Evolutionary conservation across 2,113 vertebrate genomes (phyloP), one percentile per base, ranked within the genome.

Genomic region (Bungarus multicinctus): DNA sequence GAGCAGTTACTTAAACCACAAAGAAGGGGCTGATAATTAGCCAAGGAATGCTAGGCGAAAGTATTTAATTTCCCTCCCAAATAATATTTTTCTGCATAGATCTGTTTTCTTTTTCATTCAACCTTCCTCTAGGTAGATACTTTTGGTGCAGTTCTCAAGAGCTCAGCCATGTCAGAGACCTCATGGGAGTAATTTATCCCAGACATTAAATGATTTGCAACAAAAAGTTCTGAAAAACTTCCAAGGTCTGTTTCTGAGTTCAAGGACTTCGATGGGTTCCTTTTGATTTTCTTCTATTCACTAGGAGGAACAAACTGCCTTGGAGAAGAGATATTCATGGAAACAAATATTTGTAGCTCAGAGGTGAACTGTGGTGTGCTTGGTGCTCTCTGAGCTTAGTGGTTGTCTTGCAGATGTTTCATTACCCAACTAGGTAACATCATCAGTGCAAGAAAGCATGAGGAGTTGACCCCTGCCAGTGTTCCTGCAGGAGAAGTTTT

Each of bases 1-100:
- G 97, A 99, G 98, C 97, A 98, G 98, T 99, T 98, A 98, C 98
- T 99, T 98, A 97, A 98, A 97, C 97, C 95, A 89, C 98, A 98
- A 97, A 97, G 97, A 98, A 97, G 95, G 18, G 96, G 97, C 97
- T 98, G 97, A 96, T 98, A 99, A 98, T 99, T 98, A 99, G 97
- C 97, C 93, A 96, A 97, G 95, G 96, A 98, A 98, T 98, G 97
- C 96, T 96, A 94, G 95, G 97, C 96, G 95, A 97, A 94, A 97
- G 94, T 97, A 92, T 97, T 97, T 97, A 96, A 97, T 97, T 96
- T 94, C 0, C 64, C 85, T 23, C 86, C 64, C 53, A 89, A 91
- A 64, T 85, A 92, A 20, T 85, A 92, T 91, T 85, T 55, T 25
- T 43, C 23, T 95, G 53, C 87, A 94, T 94, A 87, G 43, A 60